Conservation (phyloP, 2,113 vertebrate genomes). For the Sapayoa aenigma region DNA sequence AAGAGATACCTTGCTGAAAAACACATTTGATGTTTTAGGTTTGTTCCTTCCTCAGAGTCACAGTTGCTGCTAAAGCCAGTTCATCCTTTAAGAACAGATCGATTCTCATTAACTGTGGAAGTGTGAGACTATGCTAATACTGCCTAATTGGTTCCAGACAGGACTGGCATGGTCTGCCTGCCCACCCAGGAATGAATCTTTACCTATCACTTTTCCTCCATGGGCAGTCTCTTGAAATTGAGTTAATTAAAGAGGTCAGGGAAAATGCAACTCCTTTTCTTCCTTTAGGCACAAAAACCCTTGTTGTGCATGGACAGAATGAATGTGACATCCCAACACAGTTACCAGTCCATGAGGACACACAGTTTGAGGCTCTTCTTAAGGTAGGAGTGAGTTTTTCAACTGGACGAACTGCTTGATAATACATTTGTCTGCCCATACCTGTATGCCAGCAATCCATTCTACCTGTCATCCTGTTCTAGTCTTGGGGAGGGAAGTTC, state of each 20-base stretch:
- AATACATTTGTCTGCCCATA: neutral
- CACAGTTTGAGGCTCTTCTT: constrained; percentile 95
- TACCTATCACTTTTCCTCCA: neutral
- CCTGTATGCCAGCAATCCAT: neutral
- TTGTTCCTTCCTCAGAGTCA: neutral
- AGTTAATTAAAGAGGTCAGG: neutral
- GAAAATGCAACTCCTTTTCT: constrained; percentile 15
- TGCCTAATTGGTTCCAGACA: neutral
- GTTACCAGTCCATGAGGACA: constrained; percentile 97
- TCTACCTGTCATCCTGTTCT: neutral
- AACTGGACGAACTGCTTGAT: neutral
- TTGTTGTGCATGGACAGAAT: constrained; percentile 97
- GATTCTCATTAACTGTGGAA: neutral
- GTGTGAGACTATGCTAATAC: neutral
- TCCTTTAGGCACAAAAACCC: constrained; percentile 90
- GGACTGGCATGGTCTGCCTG: neutral
- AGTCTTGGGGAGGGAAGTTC: neutral
- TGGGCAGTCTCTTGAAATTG: neutral
- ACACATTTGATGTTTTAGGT: neutral
- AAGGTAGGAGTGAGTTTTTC: constrained; percentile 78
- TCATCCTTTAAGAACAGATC: neutral
- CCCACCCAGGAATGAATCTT: neutral
- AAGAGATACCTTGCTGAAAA: constrained; percentile 41
- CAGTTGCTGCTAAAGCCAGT: neutral
- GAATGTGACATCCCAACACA: constrained; percentile 99